Evolutionary conservation across 2,888 invertebrate genomes (phyloP).

Genomic region (Agrochola circellaris): DNA sequence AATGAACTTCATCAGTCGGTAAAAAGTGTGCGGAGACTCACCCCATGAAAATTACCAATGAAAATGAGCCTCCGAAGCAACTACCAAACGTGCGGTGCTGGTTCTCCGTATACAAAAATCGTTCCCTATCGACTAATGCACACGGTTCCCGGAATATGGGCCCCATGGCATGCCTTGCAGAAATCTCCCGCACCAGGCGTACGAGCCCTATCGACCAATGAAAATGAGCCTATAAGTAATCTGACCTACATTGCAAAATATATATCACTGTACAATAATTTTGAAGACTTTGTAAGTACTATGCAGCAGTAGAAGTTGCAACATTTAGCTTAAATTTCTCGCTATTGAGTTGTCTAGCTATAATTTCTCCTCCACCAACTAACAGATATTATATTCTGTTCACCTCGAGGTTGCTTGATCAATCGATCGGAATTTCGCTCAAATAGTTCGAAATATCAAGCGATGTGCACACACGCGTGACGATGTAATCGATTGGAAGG

Average conservation of each 20-base stretch:
- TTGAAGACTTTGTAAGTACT: background rate
- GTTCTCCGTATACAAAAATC: no score
- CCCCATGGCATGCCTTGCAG: no score
- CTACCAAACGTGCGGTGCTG: no score
- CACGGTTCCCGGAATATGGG: no score
- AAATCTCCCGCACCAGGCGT: no score
- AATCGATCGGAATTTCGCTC: background rate
- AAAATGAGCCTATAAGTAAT: background rate
- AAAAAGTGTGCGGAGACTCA: no score
- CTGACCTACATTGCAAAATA: background rate
- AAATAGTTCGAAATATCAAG: conserved; percentile 25
- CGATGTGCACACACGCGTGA: conserved; percentile 15
- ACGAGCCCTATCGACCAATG: no score
- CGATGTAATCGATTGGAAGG: conserved; percentile 27
- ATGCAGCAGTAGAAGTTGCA: no score
- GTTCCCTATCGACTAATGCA: no score
- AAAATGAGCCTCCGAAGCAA: no score
- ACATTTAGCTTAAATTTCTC: background rate
- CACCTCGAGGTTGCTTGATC: background rate
- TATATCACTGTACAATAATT: background rate
- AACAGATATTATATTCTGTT: background rate
- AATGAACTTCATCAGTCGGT: no score
- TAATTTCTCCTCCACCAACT: background rate
- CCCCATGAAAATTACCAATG: no score
- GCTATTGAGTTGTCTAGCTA: background rate